Evolutionary conservation across 2,113 vertebrate species (phyloP).

Genomic region (Plestiodon gilberti): DNA sequence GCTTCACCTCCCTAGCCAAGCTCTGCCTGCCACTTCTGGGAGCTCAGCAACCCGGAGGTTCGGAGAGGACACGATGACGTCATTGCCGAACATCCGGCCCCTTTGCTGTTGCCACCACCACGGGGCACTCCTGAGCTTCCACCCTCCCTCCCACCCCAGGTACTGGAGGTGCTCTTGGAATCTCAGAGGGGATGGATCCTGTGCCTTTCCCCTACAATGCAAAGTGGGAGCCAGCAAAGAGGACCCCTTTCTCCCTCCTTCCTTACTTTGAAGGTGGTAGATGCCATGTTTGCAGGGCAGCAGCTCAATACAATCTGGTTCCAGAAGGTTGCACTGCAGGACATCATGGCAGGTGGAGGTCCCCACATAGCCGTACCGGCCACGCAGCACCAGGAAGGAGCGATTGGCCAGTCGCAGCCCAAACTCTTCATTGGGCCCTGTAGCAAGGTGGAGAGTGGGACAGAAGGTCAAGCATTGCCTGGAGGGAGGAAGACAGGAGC

Average conservation of each 20-base stretch:
- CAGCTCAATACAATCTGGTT: constrained; percentile 65
- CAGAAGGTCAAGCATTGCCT: neutral
- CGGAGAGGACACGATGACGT: too few species aligned
- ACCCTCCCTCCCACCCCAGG: too few species aligned
- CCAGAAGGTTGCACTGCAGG: constrained; percentile 60
- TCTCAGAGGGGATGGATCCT: too few species aligned
- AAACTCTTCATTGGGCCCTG: constrained; percentile 66
- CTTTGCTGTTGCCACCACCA: too few species aligned
- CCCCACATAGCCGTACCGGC: constrained; percentile 68
- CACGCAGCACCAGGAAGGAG: constrained; percentile 62
- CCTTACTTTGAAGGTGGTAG: constrained; percentile 71
- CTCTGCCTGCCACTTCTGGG: too few species aligned
- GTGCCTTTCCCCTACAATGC: neutral
- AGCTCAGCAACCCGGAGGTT: too few species aligned
- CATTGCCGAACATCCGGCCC: too few species aligned
- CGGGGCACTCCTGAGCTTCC: too few species aligned
- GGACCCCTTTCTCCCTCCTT: neutral
- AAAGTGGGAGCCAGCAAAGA: neutral
- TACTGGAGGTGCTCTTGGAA: too few species aligned
- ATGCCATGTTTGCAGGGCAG: constrained; percentile 62
- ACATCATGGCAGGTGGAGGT: constrained; percentile 22
- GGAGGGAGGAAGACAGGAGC: neutral
- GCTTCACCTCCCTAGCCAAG: too few species aligned
- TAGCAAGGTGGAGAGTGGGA: neutral
- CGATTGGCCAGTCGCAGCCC: constrained; percentile 66